These are phyloP conservation scores for Erethizon dorsatum DNA, from an alignment of 2,797 vertebrate species.

Conservation along the genomic window DNA sequence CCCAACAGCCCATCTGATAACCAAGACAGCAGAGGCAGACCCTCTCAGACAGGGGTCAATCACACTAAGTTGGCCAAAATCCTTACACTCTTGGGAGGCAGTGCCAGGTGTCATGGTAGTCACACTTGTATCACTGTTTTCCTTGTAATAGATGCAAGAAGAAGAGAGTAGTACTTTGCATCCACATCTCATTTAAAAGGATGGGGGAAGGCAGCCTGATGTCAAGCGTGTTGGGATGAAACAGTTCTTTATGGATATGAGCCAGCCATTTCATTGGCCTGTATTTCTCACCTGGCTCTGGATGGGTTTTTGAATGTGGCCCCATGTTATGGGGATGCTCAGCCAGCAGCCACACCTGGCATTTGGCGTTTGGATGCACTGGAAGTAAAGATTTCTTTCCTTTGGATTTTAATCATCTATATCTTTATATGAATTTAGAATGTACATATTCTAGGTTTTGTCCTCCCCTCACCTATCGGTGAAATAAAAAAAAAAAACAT, in stretches of 20 bases:
- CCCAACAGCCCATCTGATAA: not conserved
- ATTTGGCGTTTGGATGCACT: not conserved
- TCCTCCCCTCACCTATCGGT: not conserved
- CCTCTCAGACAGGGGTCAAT: not conserved
- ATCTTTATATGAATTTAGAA: not conserved
- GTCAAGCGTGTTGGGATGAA: not conserved
- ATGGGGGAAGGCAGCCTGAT: not conserved
- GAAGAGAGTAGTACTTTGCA: not conserved
- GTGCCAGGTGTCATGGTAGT: not conserved
- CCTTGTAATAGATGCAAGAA: not conserved
- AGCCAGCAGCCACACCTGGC: not conserved
- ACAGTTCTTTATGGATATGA: not conserved
- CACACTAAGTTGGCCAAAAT: not conserved
- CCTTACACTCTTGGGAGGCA: not conserved
- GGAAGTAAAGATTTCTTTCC: not conserved
- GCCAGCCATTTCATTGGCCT: not conserved
- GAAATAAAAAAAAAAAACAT: too few relatives aligned
- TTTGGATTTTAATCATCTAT: constrained; percentile 21
- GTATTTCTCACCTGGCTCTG: not conserved
- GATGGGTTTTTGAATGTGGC: not conserved
- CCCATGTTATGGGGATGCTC: accelerated
- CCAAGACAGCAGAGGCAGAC: not conserved
- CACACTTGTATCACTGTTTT: not conserved
- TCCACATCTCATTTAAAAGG: not conserved
- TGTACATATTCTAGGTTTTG: not conserved